Evolutionary conservation across 2,797 vertebrate genomes (phyloP), one percentile per base, ranked within the genome.

Genomic region (Sus cebifrons): DNA sequence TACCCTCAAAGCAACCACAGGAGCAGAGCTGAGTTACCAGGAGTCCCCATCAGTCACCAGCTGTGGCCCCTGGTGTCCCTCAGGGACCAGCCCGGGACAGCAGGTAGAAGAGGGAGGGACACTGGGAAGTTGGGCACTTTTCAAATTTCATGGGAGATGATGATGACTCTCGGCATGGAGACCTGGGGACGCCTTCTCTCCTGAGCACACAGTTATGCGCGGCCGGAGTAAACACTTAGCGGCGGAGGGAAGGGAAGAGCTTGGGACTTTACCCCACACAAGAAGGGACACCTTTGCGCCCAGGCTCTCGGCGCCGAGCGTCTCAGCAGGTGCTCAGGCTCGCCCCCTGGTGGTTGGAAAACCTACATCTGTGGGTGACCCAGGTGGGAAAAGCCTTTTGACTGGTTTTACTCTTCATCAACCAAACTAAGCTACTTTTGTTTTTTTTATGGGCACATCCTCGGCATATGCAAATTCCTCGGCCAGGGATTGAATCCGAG

Each of bases 1-100:
- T 3, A 6, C 52, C 52, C 65, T 23, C 10, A 29, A 44, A 32
- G 68, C 5, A 20, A 27, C 49, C 14, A 10, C 9, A 21, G 54
- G 32, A 20, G 1, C 17, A 23, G n/a, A 60, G 54, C 36, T 44
- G 0, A 4, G 27, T 71, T 32, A 6, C 10, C 8, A 1, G 5
- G 78, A 1, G 17, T 2, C 62, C 32, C 75, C 1, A 0, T 21
- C 7, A 1, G 40, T 20, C 81, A 12, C 11, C 17, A 17, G 27
- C 11, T 56, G 11, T 1, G 7, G 77, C 11, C 1, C 0, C 54
- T 0, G 21, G 3, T 0, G n/a, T 3, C 5, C 0, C 14, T 20
- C 40, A 10, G 6, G 3, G 82, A 6, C 0, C 1, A 4, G 67
- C 44, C 83, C 21, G 0, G 1, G 9, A 0, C 3, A 3, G 8